Percentiles rank a stretch among this genome's conserved stretches.
Conservation (phyloP, 2,113 vertebrate genomes). For the Rhabdornis inornatus region DNA sequence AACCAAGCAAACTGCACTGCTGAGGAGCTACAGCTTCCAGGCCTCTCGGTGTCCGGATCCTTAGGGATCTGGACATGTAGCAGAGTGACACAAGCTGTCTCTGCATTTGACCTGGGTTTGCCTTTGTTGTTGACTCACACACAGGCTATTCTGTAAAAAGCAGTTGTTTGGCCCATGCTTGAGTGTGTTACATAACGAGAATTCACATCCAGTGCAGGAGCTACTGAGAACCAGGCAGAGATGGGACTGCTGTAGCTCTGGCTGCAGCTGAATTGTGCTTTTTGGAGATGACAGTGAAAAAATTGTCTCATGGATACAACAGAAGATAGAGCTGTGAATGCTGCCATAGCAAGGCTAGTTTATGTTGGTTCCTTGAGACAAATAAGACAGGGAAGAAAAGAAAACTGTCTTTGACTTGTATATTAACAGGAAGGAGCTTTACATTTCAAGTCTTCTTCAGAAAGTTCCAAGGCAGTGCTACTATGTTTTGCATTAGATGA, state of each 20-base stretch:
- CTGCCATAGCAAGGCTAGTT: background rate
- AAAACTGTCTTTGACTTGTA: background rate
- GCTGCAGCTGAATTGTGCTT: background rate
- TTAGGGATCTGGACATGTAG: background rate
- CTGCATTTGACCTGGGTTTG: background rate
- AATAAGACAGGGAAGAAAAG: background rate
- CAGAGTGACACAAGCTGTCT: rapidly evolving
- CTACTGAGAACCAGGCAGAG: background rate
- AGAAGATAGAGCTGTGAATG: background rate
- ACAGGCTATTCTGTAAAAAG: background rate
- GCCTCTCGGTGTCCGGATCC: rapidly evolving
- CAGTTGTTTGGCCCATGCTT: background rate
- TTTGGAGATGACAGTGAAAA: background rate
- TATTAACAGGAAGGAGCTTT: background rate
- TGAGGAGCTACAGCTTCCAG: background rate
- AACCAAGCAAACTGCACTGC: background rate
- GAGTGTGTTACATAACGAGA: background rate
- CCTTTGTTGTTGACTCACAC: background rate
- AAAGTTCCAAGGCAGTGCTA: background rate
- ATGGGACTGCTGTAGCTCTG: background rate
- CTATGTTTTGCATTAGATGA: background rate
- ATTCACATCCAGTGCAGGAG: background rate
- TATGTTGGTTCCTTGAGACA: background rate
- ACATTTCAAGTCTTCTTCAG: background rate
- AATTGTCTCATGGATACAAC: background rate